Evolutionary conservation across 2,888 invertebrate genomes (phyloP), one percentile per base, ranked within the genome.

Genomic region (Eretmocerus hayati): DNA sequence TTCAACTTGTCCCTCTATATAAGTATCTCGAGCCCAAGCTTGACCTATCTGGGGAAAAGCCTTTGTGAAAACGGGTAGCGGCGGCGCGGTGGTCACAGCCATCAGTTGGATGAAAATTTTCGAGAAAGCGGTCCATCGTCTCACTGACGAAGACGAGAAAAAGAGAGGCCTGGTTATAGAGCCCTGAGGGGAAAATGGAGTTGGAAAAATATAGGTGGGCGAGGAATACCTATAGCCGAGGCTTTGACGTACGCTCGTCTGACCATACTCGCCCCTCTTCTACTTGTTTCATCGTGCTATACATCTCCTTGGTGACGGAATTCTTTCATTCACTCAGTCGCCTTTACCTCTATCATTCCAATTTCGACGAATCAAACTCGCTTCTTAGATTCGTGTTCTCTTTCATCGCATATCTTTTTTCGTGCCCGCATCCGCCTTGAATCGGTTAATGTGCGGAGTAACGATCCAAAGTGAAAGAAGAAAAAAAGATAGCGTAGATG

Each of bases 271-370:
- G 39, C 30, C 41, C 42, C 30, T 15, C n/a, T 42, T 48, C 13
- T 48, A 30, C 38, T 18, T 40, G 43, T 33, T 46, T 37, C 39
- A 31, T 39, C 40, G 19, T 40, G 40, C 18, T 16, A 39, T 33
- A 31, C 23, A 42, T 38, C 42, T 50, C 44, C 46, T 42, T 32
- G 42, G 42, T 15, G 44, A 42, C 35, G 42, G 16, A 21, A 16
- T 23, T 46, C 37, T 16, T 41, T 41, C 38, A 41, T 46, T 31
- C 36, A 40, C 30, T 30, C 26, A 11, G 33, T 35, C 35, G 21
- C 21, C 42, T 21, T 35, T 42, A 16, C 30, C 41, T 21, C 41
- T 41, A 26, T 26, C 40, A 11, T 16, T 19, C 5, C 39, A 8
- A 4, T n/a, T n/a, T n/a, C n/a, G n/a, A n/a, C n/a, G n/a, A n/a